Base-by-base conservation (phyloP, 2,113 vertebrate genomes). In the Chitala chitala region DNA sequence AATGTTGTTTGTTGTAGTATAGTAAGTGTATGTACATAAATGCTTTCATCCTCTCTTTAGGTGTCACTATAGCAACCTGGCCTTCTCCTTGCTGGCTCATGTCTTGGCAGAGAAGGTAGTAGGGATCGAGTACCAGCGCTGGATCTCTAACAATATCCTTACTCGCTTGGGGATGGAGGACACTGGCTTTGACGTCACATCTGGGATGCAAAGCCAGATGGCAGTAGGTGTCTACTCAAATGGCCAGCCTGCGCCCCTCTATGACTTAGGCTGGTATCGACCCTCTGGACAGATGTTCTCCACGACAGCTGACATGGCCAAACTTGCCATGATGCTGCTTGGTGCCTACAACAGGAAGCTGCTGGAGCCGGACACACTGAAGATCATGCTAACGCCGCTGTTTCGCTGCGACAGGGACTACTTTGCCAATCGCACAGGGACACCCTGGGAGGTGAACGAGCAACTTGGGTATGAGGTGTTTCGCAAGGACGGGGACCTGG, bases 271-370 rank as follows among this genome's bases (percentile, higher is more conserved):
- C 77, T 98, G 96, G 94, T 97, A 96, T 76, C 86, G 94, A 8
- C 95, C 95, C 2, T 94, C 93, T 0, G 96, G 95, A 1, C 96
- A 97, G 84, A 98, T 95, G 95, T 97, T 90, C 76, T 98, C 95
- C 68, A 96, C 94, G 0, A 72, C 92, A 0, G 92, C 93, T 0
- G 96, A 98, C 85, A 89, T 97, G 84, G 93, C 94, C 80, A 97
- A 92, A 80, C 78, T 98, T 46, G 90, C 89, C 17, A 89, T 93
- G 91, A 87, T 86, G 50, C 89, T 96, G 10, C 58, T 97, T 74
- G 94, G 93, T 0, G 80, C 86, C 0, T 89, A 88, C 26, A 84
- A 89, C 56, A 83, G 26, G 4, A 40, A 55, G 0, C 80, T 98
- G 5, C 88, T 96, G 1, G 80, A 77, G 12, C 85, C 89, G 0